Percentiles rank a stretch among this genome's conserved stretches.
phyloP scores from a whole-genome alignment of 2,797 vertebrate species.

The Arnoldichthys spilopterus region DNA sequence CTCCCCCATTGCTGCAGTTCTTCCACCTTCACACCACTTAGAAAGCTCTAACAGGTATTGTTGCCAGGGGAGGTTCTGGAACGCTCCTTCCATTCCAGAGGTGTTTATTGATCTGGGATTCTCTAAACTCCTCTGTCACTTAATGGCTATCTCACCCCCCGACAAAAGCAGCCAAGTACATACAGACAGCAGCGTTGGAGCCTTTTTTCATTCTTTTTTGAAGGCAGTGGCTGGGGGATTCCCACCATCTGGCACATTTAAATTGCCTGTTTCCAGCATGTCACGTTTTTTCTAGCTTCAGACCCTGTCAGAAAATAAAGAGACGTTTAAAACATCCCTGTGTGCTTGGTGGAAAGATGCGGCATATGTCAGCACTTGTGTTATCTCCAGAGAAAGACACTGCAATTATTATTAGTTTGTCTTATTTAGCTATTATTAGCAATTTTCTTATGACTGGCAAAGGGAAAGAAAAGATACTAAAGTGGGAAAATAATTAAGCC shows the following conservation, averaged over 20 bases:
- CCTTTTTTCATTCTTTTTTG: slow-evolving; percentile 23
- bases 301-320: slow-evolving; percentile 51
- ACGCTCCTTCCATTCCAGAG: slow-evolving; percentile 36
- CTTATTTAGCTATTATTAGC: slow-evolving; percentile 48
- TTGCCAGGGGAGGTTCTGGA: slow-evolving; percentile 46
- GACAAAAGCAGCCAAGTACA: slow-evolving; percentile 45
- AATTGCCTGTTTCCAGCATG: slow-evolving; percentile 52
- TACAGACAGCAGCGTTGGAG: slow-evolving; percentile 25
- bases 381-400: slow-evolving; percentile 46
- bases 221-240: slow-evolving; percentile 35
- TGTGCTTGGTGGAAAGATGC: slow-evolving; percentile 55
- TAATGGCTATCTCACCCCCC: slow-evolving; percentile 39
- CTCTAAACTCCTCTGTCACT: slow-evolving; percentile 42
- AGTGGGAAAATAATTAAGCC: background rate
- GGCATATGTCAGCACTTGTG: slow-evolving; percentile 58
- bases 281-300: slow-evolving; percentile 35
- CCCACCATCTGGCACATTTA: slow-evolving; percentile 51
- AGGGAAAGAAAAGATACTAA: slow-evolving; percentile 9
- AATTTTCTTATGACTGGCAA: slow-evolving; percentile 21
- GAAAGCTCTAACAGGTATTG: slow-evolving; percentile 46
- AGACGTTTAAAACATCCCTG: slow-evolving; percentile 40
- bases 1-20: background rate
- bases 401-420: slow-evolving; percentile 56
- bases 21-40: slow-evolving; percentile 32
- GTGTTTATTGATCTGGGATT: slow-evolving; percentile 57